Conservation (phyloP, 2,113 vertebrate genomes). For the Tinamus guttatus region DNA sequence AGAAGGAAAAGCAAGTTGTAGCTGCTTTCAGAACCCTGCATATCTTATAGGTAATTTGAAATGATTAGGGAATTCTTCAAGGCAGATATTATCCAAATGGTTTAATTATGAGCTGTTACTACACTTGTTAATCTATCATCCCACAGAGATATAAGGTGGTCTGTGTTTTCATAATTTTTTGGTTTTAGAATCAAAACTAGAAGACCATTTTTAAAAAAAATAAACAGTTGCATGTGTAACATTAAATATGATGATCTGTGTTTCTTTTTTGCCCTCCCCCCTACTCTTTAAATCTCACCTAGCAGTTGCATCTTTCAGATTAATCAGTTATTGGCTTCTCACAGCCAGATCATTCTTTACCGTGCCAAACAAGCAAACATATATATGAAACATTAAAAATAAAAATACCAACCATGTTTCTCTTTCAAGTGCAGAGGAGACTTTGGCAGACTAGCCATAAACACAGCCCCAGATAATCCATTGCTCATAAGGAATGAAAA, state of each 20-base stretch:
- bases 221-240: not conserved
- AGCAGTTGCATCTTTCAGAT: not conserved
- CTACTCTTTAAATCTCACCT: not conserved
- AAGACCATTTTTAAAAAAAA: not conserved
- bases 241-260: not conserved
- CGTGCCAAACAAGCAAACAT: not conserved
- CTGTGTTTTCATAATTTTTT: not conserved
- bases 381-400: not conserved
- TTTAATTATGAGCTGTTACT: not conserved
- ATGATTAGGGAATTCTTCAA: not conserved
- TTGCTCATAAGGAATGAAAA: slow-evolving; percentile 32
- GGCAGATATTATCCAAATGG: not conserved
- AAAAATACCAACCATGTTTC: not conserved
- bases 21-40: slow-evolving; percentile 80
- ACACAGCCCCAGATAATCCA: slow-evolving; percentile 24
- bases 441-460: slow-evolving; percentile 41
- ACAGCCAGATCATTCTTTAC: not conserved
- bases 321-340: not conserved
- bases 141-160: not conserved
- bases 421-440: not conserved
- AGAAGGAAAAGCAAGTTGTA: slow-evolving; percentile 86
- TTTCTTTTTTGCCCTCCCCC: not conserved
- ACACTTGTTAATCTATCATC: not conserved
- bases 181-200: not conserved
- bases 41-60: slow-evolving; percentile 39